Percentiles rank a stretch among this genome's conserved stretches.
These are phyloP conservation scores for Platypus cylindrus DNA, from an alignment of 2,888 invertebrate genomes.

Conservation along the genomic window DNA sequence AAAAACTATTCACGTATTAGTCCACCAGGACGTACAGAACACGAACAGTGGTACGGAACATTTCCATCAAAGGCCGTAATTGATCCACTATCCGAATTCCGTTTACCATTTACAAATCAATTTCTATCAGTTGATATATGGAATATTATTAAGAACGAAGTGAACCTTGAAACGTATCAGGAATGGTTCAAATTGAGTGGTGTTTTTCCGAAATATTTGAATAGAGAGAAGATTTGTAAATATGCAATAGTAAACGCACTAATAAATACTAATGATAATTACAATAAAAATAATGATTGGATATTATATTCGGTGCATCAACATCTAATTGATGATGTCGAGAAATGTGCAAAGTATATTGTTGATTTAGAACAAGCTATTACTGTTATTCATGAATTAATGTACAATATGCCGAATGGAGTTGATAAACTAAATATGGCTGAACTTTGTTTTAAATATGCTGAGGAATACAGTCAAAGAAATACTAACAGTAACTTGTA, in stretches of 20 bases:
- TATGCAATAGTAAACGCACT: conserved; percentile 32
- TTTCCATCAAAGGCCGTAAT: conserved; percentile 32
- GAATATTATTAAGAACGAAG: conserved; percentile 29
- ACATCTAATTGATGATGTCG: conserved; percentile 30
- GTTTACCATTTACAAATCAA: conserved; percentile 36
- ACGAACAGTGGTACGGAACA: conserved; percentile 35
- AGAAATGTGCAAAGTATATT: conserved; percentile 31
- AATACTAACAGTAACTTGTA: conserved; percentile 17
- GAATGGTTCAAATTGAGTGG: conserved; percentile 37
- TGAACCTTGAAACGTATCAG: conserved; percentile 19
- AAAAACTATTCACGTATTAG: conserved; percentile 30
- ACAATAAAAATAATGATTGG: conserved; percentile 21
- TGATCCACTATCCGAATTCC: conserved; percentile 37
- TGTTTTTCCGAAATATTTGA: conserved; percentile 29
- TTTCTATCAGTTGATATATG: conserved; percentile 31
- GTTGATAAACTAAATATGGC: conserved; percentile 40
- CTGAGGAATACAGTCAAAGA: conserved; percentile 29
- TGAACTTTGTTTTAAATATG: conserved; percentile 36
- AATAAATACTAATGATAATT: background rate
- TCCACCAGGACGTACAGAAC: conserved; percentile 35
- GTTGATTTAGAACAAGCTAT: conserved; percentile 30
- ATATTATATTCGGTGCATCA: conserved; percentile 26
- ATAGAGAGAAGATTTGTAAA: conserved; percentile 36
- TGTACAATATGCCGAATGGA: conserved; percentile 27
- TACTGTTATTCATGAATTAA: conserved; percentile 27